phyloP scores from a whole-genome alignment of 2,113 vertebrate species.

The Microcebus ravelobensis region DNA sequence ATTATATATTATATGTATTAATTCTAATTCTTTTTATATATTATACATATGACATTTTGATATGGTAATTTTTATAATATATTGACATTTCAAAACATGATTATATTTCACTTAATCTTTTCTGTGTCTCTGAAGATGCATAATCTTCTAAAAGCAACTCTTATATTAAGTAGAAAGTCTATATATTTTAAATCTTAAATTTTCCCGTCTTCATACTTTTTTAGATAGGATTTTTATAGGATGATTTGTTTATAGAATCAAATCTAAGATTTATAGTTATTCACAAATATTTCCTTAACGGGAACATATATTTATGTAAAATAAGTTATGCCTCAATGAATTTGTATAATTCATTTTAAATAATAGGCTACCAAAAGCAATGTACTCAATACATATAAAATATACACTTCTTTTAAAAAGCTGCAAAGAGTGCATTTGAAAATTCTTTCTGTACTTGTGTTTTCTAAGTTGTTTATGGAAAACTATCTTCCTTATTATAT shows the following conservation, averaged over 20 bases:
- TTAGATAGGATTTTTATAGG: neutral
- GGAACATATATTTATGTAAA: neutral
- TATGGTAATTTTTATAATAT: neutral
- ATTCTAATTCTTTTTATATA: neutral
- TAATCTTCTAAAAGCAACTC: neutral
- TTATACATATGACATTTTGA: neutral
- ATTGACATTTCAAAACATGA: neutral
- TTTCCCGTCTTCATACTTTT: neutral
- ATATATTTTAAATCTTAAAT: neutral
- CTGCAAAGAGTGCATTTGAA: neutral
- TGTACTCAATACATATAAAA: neutral
- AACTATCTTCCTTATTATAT: neutral
- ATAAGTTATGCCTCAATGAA: neutral
- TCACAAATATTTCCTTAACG: constrained; percentile 6
- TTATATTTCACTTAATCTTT: neutral
- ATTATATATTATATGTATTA: neutral
- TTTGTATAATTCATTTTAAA: neutral
- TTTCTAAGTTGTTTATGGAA: neutral
- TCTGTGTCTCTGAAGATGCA: neutral
- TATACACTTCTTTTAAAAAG: neutral
- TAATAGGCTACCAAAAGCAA: neutral
- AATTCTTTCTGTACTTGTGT: neutral
- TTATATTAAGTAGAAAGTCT: neutral
- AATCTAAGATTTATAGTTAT: neutral
- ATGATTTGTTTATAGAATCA: neutral